Evolutionary conservation across 2,113 vertebrate species (phyloP), one percentile per base, ranked within the genome.

Genomic region (Gila orcuttii): DNA sequence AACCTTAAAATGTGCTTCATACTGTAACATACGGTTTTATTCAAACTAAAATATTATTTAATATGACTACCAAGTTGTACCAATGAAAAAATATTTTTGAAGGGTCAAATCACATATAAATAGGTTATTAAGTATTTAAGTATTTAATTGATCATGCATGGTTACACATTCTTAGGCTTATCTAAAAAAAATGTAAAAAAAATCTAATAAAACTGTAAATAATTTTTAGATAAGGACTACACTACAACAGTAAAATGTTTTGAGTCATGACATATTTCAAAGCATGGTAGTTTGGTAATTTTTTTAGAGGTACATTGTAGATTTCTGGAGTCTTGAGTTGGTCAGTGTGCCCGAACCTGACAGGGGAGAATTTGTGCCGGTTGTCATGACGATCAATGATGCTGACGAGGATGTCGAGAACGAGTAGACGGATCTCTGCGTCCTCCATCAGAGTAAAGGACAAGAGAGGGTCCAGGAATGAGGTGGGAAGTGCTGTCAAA

Each of bases 401-500:
- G 68, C 95, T 96, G 92, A 96, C 95, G 90, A 98, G 96, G 85
- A 98, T 97, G 91, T 95, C 95, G 0, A 98, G 95, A 25, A 98
- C 97, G 2, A 98, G 96, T 85, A 97, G 95, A 0, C 97, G 95
- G 83, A 97, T 96, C 86, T 98, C 96, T 0, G 96, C 91, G 0
- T 98, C 97, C 60, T 98, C 97, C 96, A 97, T 96, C 89, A 98
- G 93, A 0, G 96, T 93, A 0, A 95, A 91, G 12, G 96, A 97
- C 4, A 98, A 95, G 52, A 98, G 95, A 1, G 97, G 94, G 91
- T 97, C 96, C 75, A 98, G 90, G 94, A 98, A 97, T 50, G 95
- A 96, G 25, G 94, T 96, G 87, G 97, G 97, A 86, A 98, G 92
- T 0, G 97, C 96, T 0, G 95, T 96, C 88, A 97, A 88, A 95